These are phyloP conservation scores for Oreochromis mossambicus DNA, from an alignment of 2,797 vertebrate species.

Conservation along the genomic window DNA sequence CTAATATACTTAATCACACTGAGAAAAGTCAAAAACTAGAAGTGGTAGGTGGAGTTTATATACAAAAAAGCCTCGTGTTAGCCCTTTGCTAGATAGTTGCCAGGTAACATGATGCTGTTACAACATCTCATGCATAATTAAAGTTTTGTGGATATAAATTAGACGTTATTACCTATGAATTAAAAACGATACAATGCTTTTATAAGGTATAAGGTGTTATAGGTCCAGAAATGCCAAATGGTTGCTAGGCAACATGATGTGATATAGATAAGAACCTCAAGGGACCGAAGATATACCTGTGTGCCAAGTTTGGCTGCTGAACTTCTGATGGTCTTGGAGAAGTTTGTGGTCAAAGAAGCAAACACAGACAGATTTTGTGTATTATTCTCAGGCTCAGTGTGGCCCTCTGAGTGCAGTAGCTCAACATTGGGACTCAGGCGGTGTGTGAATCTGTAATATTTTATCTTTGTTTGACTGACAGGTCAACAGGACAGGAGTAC, in stretches of 20 bases:
- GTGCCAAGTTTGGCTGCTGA: not conserved
- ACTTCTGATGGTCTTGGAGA: not conserved
- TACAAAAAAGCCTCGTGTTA: not conserved
- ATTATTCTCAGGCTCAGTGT: not conserved
- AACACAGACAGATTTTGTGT: not conserved
- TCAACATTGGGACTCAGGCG: not conserved
- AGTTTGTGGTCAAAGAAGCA: not conserved
- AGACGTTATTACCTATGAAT: not conserved
- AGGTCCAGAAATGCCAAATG: not conserved
- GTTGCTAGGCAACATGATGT: not conserved
- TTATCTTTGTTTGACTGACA: conserved; percentile 45
- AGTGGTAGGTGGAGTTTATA: not conserved
- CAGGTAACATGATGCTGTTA: not conserved
- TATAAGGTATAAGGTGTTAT: not conserved
- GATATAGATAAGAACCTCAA: not conserved
- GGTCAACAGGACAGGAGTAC: conserved; percentile 91
- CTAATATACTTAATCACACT: not conserved
- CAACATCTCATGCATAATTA: not conserved
- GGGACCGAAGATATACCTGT: not conserved
- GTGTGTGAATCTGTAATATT: not conserved
- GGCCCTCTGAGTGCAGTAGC: not conserved
- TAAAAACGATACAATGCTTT: not conserved
- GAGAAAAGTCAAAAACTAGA: not conserved
- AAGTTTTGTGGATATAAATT: not conserved
- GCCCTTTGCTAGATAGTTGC: not conserved